phyloP scores from a whole-genome alignment of 2,888 invertebrate genomes.

The Onthophagus sagittarius region DNA sequence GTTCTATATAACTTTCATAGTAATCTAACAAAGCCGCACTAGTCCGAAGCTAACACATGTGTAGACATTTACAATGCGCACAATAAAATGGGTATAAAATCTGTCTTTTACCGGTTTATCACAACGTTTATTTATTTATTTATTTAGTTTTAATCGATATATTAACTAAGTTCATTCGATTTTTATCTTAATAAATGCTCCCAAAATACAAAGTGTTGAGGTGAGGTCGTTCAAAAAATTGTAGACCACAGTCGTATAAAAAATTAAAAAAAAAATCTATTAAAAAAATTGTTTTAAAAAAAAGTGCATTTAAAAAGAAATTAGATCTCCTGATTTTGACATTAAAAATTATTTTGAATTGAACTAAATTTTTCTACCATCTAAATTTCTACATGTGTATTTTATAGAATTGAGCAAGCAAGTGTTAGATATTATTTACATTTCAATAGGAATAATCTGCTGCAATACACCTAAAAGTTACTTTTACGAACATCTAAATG shows the following conservation, averaged over 20 bases:
- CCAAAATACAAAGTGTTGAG: background rate
- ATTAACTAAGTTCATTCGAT: slow-evolving; percentile 15
- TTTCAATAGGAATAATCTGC: background rate
- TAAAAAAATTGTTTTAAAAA: background rate
- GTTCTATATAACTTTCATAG: slow-evolving; percentile 48
- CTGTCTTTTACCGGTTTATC: slow-evolving; percentile 36
- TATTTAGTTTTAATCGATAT: background rate
- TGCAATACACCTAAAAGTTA: background rate
- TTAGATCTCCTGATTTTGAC: too few relatives aligned
- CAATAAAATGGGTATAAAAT: background rate
- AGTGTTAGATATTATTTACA: background rate
- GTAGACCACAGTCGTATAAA: background rate
- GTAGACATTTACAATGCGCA: slow-evolving; percentile 5
- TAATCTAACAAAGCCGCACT: slow-evolving; percentile 17
- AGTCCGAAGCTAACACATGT: background rate
- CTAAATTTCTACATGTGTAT: background rate
- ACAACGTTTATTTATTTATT: slow-evolving; percentile 29
- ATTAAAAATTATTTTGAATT: background rate
- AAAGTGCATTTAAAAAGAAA: background rate
- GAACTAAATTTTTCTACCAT: background rate
- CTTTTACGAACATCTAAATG: too few relatives aligned
- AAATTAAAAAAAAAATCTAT: background rate
- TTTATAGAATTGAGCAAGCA: background rate
- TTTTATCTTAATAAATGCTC: slow-evolving; percentile 10
- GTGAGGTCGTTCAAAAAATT: background rate